Evolutionary conservation across 1,140 invertebrate genomes (phyloP).

Genomic region (Agraylea sexmaculata): DNA sequence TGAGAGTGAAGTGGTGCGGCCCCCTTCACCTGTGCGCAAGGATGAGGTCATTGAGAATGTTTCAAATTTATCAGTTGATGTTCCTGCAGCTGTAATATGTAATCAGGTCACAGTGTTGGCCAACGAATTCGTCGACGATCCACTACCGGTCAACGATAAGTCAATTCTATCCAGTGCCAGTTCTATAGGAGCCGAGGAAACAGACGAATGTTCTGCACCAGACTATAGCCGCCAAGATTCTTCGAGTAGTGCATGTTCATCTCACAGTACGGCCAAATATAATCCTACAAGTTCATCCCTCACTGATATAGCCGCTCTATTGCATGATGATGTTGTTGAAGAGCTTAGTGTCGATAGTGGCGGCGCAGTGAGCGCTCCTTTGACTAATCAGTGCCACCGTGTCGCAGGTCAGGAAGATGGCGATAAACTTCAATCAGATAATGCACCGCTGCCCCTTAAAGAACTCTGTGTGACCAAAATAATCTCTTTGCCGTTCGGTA

Average conservation of each 20-base stretch:
- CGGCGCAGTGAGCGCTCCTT: background rate
- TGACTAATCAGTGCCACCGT: conserved; percentile 7
- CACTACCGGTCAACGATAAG: background rate
- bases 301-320: conserved; percentile 33
- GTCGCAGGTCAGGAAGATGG: conserved; percentile 13
- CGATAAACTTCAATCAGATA: conserved; percentile 10
- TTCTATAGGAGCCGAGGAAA: conserved; percentile 11
- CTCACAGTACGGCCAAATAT: conserved; percentile 38
- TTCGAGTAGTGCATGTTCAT: conserved; percentile 32
- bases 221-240: conserved; percentile 35
- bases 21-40: conserved; percentile 3
- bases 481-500: conserved; percentile 49
- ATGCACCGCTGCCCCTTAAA: conserved; percentile 23
- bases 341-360: background rate
- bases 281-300: conserved; percentile 36
- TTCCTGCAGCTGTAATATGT: conserved; percentile 14
- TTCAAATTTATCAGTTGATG: conserved; percentile 14
- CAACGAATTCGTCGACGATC: conserved; percentile 19
- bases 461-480: conserved; percentile 52
- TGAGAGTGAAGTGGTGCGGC: background rate
- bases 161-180: background rate
- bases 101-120: conserved; percentile 19
- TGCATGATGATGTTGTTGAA: conserved; percentile 28
- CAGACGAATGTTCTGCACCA: conserved; percentile 8
- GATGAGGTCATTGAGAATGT: conserved; percentile 19